These are phyloP conservation scores for Leucozona laternaria DNA, from an alignment of 2,888 invertebrate genomes.

Conservation along the genomic window DNA sequence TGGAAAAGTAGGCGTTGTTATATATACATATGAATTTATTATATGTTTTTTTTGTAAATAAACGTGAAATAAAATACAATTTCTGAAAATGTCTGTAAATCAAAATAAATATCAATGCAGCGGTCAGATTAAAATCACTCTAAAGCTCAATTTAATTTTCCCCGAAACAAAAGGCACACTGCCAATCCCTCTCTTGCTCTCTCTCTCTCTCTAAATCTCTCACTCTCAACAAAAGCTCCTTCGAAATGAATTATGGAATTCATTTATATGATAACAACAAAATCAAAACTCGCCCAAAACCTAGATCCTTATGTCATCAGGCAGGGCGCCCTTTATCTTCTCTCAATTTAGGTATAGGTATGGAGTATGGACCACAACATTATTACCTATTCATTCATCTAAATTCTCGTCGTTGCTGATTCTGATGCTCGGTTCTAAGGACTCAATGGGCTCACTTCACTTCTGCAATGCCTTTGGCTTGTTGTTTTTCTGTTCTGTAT, in stretches of 20 bases:
- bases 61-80: no score
- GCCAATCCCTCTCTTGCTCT: no score
- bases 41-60: no score
- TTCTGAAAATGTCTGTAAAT: no score
- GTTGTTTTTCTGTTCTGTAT: background rate
- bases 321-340: background rate
- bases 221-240: background rate
- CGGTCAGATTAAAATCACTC: constrained; percentile 58
- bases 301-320: constrained; percentile 58
- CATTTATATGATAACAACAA: constrained; percentile 27
- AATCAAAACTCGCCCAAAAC: constrained; percentile 41
- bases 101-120: no score
- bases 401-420: constrained; percentile 20
- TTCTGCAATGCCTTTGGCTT: background rate
- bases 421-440: background rate
- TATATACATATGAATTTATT: no score
- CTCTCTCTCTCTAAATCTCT: background rate
- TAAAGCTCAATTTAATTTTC: constrained; percentile 36
- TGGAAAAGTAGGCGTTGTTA: no score
- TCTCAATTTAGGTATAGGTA: no score
- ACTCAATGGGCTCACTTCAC: background rate
- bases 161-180: background rate
- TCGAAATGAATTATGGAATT: constrained; percentile 50
- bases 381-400: constrained; percentile 69
- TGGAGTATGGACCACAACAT: constrained; percentile 20